phyloP scores from a whole-genome alignment of 2,888 invertebrate species.

The Tenodera sinensis region DNA sequence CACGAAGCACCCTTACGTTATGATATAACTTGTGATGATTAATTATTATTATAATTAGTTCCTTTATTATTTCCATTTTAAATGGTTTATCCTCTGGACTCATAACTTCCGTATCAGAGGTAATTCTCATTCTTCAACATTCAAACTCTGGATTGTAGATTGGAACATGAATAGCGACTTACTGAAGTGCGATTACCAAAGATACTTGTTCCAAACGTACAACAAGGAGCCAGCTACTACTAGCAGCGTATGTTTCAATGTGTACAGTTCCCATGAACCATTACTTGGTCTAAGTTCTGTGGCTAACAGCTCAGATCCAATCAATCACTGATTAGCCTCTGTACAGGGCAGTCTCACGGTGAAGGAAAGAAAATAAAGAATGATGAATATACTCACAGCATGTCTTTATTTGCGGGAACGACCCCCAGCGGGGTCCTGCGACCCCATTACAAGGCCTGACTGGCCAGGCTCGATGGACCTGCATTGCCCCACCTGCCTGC shows the following conservation, averaged over 20 bases:
- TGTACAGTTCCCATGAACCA: not conserved
- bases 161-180: not conserved
- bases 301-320: not conserved
- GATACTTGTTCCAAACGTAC: not conserved
- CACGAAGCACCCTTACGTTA: no score
- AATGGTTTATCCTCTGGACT: no score
- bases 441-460: slow-evolving; percentile 10
- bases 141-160: no score
- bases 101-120: no score
- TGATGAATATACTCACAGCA: slow-evolving; percentile 1
- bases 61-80: no score
- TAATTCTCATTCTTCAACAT: no score
- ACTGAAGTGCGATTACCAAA: not conserved
- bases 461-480: not conserved
- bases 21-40: no score
- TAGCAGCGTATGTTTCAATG: not conserved
- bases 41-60: no score
- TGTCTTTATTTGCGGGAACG: slow-evolving; percentile 14
- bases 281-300: not conserved
- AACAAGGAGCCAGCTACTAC: not conserved
- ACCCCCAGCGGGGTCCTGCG: slow-evolving; percentile 7
- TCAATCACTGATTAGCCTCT: not conserved
- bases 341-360: not conserved
- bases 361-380: not conserved
- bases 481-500: not conserved